Base-by-base conservation (phyloP, 1,140 invertebrate species). In the Triops cancriformis region DNA sequence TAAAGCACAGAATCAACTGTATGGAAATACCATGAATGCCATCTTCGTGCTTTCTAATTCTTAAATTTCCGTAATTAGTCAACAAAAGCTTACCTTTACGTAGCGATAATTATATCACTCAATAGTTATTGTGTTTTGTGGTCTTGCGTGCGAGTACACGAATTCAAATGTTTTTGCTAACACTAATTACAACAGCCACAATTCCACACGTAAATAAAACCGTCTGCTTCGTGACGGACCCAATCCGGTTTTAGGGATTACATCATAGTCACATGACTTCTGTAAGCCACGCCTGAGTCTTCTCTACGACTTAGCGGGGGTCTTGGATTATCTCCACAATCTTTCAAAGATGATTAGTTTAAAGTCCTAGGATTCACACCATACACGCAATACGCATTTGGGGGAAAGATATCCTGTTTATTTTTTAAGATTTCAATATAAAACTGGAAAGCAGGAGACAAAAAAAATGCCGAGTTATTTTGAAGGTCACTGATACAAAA, bases 131-230 rank as follows among this genome's bases (percentile, higher is more conserved):
- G 23, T 7, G 51, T 64, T 23, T 64, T n/a, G 14, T 23, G 4
- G 2, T 23, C 9, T 18, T 64, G 14, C 1, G 1, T 64, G 14
- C 18, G 1, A 64, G 23, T 64, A 18, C 0, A 5, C 1, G 18
- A 18, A 6, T 23, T 23, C 14, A 64, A 23, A 64, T n/a, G 23
- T 64, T 23, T n/a, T 18, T 18, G 18, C 51, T 23, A 64, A 18
- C 51, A 64, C 51, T 64, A 64, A 64, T 64, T 64, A 64, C 10
- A n/a, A 9, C 14, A 64, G 23, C 14, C 14, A 64, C 51, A 64
- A 64, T 23, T 64, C 51, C 51, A 23, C 51, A 64, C 51, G 51
- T 64, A 64, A 64, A 64, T 64, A 64, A 64, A 64, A 18, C 51
- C 51, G 51, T 64, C 51, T 64, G 51, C 51, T 64, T 64, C 18